Conservation (phyloP, 2,113 vertebrate genomes). For the Sorex araneus region DNA sequence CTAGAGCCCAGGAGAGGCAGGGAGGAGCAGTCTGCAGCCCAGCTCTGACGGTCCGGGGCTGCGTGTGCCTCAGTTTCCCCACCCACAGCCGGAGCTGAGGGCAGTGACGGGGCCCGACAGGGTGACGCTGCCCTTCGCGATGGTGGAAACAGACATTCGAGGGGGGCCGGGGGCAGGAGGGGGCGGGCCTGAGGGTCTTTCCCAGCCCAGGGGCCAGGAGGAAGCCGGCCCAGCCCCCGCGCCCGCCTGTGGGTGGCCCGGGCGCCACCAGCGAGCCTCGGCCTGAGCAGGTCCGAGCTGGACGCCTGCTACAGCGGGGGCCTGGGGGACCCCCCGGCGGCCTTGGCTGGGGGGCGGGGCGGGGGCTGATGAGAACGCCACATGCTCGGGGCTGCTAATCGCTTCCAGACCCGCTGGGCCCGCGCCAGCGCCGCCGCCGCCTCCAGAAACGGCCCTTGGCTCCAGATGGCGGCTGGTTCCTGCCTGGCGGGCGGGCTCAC, state of each 20-base stretch:
- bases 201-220: too few relatives aligned
- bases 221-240: not conserved
- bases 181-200: too few relatives aligned
- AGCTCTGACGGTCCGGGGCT: not conserved
- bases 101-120: too few relatives aligned
- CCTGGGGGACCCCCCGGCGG: slow-evolving; percentile 65
- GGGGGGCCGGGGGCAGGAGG: too few relatives aligned
- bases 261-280: slow-evolving; percentile 39
- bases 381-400: slow-evolving; percentile 93
- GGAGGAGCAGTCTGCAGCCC: not conserved
- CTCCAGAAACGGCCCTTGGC: slow-evolving; percentile 99
- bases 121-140: not conserved
- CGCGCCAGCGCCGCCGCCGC: slow-evolving; percentile 98
- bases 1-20: not conserved
- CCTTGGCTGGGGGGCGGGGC: slow-evolving; percentile 18
- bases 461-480: slow-evolving; percentile 99
- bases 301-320: slow-evolving; percentile 58
- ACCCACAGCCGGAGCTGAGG: not conserved
- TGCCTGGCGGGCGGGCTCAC: slow-evolving; percentile 99
- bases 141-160: not conserved
- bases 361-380: slow-evolving; percentile 90
- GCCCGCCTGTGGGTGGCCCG: slow-evolving; percentile 78
- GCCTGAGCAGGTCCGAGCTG: slow-evolving; percentile 53
- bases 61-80: not conserved
- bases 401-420: slow-evolving; percentile 99